These are phyloP conservation scores for Vipera latastei DNA, from an alignment of 2,797 vertebrate species.

Conservation along the genomic window DNA sequence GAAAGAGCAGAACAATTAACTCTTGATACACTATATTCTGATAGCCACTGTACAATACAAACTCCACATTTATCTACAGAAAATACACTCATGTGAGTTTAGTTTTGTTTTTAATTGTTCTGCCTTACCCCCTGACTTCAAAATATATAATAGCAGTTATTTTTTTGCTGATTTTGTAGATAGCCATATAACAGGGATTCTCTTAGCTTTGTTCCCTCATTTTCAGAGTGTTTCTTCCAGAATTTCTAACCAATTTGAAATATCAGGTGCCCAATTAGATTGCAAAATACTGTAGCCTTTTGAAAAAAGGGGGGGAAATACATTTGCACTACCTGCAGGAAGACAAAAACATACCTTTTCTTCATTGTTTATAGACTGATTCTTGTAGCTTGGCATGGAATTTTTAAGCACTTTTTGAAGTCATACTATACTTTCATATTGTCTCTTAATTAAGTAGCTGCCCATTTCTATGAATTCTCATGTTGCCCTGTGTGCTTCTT, in stretches of 20 bases:
- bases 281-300: not conserved
- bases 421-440: not conserved
- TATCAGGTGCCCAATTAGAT: not conserved
- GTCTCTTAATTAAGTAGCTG: not conserved
- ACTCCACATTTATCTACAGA: not conserved
- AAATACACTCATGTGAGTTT: not conserved
- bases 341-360: not conserved
- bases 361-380: not conserved
- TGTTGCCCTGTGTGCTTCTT: not conserved
- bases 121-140: not conserved
- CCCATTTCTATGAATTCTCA: not conserved
- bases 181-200: not conserved
- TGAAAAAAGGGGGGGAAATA: no score
- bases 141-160: not conserved
- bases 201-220: not conserved
- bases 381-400: not conserved
- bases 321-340: not conserved
- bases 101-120: not conserved
- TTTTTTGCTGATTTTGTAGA: not conserved
- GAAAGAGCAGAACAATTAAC: not conserved
- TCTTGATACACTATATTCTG: not conserved
- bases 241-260: not conserved
- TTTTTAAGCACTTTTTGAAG: not conserved
- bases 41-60: not conserved
- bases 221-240: not conserved